phyloP scores from a whole-genome alignment of 2,888 invertebrate species.

The Meteorus colon region DNA sequence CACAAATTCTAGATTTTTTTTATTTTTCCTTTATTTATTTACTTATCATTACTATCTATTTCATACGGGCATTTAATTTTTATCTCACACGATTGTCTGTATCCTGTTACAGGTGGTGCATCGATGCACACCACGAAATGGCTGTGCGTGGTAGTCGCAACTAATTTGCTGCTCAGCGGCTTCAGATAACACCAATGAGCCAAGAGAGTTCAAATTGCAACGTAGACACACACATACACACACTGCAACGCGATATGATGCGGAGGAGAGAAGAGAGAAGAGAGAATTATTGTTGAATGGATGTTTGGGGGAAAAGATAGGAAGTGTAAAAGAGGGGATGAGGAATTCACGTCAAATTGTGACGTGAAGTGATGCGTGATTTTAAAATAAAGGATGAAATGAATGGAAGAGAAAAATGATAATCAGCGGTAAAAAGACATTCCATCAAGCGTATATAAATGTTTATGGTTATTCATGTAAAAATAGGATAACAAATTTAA shows the following conservation, averaged over 20 bases:
- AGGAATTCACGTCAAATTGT: constrained; percentile 34
- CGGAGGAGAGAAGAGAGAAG: background rate
- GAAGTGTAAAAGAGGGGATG: constrained; percentile 25
- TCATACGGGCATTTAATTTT: background rate
- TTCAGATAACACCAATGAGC: constrained; percentile 70
- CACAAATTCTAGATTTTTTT: background rate
- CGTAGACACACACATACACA: constrained; percentile 17
- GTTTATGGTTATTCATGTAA: constrained; percentile 66
- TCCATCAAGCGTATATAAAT: constrained; percentile 62
- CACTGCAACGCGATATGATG: constrained; percentile 17
- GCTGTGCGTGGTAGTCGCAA: constrained; percentile 58
- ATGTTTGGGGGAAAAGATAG: constrained; percentile 37
- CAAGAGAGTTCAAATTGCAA: constrained; percentile 50
- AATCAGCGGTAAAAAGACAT: constrained; percentile 51
- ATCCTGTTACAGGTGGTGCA: constrained; percentile 60
- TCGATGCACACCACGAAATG: constrained; percentile 60
- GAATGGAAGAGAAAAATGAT: constrained; percentile 42
- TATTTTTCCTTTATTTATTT: background rate
- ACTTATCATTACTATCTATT: constrained; percentile 1
- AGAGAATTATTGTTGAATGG: constrained; percentile 22
- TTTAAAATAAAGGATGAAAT: constrained; percentile 48
- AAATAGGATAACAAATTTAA: constrained; percentile 69
- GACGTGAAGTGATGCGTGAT: constrained; percentile 24
- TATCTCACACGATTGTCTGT: constrained; percentile 20
- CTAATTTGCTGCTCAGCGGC: constrained; percentile 60